These are phyloP conservation scores for Sipha flava DNA, from an alignment of 1,140 invertebrate species.

Conservation along the genomic window DNA sequence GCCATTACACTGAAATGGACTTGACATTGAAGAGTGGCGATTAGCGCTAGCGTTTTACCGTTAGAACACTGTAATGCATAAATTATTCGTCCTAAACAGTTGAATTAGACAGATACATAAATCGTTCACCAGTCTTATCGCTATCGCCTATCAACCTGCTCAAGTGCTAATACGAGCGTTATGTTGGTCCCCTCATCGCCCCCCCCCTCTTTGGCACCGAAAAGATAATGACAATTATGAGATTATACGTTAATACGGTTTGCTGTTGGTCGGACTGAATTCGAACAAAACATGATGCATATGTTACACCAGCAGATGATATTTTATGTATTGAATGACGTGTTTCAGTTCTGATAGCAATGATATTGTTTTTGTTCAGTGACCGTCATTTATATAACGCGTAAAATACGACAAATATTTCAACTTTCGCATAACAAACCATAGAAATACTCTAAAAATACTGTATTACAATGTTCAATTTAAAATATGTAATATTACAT, in stretches of 20 bases:
- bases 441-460: too few species aligned
- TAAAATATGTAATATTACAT: too few species aligned
- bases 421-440: neutral
- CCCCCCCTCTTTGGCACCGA: neutral
- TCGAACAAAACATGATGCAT: neutral
- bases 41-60: neutral
- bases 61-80: too few species aligned
- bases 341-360: neutral
- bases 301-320: neutral
- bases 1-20: neutral
- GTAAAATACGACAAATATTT: too few species aligned
- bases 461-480: too few species aligned
- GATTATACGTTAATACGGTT: neutral
- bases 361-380: neutral
- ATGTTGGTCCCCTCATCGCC: neutral
- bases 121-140: neutral
- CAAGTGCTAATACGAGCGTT: neutral
- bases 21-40: neutral
- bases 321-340: neutral
- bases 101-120: too few species aligned
- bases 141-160: neutral
- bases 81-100: too few species aligned
- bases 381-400: neutral
- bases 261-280: neutral
- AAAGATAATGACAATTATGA: neutral